A percentile compares a stretch with the other conserved stretches of the same genome.
phyloP scores from a whole-genome alignment of 2,888 invertebrate genomes.

The Vanessa cardui region DNA sequence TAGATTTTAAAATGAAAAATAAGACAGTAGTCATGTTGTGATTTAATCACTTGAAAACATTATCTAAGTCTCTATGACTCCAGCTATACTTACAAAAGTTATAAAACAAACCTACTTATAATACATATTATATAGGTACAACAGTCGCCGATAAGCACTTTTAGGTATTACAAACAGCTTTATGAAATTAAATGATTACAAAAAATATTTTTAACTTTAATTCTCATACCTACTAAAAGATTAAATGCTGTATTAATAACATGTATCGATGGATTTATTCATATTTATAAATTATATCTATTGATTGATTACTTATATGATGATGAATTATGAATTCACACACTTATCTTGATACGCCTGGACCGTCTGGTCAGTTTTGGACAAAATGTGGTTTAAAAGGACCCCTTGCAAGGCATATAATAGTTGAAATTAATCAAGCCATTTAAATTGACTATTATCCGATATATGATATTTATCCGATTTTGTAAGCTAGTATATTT shows the following conservation, averaged over 20 bases:
- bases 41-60: slow-evolving; percentile 77
- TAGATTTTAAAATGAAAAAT: slow-evolving; percentile 26
- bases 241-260: background rate
- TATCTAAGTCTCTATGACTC: slow-evolving; percentile 50
- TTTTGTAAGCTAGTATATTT: too few relatives aligned
- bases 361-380: too few relatives aligned
- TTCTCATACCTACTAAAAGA: background rate
- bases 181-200: background rate
- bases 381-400: too few relatives aligned
- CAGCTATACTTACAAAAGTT: slow-evolving; percentile 53
- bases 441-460: too few relatives aligned
- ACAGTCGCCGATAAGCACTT: slow-evolving; percentile 7
- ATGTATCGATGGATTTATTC: too few relatives aligned
- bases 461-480: too few relatives aligned
- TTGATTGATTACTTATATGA: too few relatives aligned
- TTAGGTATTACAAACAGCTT: slow-evolving; percentile 15
- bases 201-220: background rate
- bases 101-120: slow-evolving; percentile 47
- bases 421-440: too few relatives aligned
- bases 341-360: too few relatives aligned
- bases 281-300: too few relatives aligned
- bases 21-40: slow-evolving; percentile 54
- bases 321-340: too few relatives aligned
- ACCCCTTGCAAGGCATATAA: too few relatives aligned
- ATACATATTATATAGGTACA: slow-evolving; percentile 35